A percentile compares a stretch with the other conserved stretches of the same genome.
Evolutionary conservation across 2,888 invertebrate species (phyloP).

Genomic region (Drosophila mimetica): DNA sequence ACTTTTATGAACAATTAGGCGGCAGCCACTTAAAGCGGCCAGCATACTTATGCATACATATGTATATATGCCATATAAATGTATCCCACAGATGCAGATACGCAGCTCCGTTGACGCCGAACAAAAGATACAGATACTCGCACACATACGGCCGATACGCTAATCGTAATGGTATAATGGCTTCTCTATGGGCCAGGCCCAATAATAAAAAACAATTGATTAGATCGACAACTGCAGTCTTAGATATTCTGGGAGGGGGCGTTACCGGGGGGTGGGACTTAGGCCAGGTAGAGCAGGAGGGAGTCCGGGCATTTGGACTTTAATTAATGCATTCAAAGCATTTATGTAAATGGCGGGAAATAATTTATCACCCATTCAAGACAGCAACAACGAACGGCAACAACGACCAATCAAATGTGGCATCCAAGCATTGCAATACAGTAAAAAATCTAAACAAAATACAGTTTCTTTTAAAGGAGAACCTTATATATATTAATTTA

Average conservation of each 20-base stretch:
- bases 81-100: conserved; percentile 32
- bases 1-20: conserved; percentile 77
- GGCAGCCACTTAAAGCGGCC: conserved; percentile 75
- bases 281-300: conserved; percentile 23
- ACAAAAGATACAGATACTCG: conserved; percentile 41
- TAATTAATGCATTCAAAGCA: conserved; percentile 81
- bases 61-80: conserved; percentile 42
- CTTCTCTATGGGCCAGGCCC: conserved; percentile 75
- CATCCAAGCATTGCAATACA: conserved; percentile 67
- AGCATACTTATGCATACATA: conserved; percentile 65
- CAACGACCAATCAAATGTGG: conserved; percentile 63
- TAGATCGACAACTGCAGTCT: conserved; percentile 68
- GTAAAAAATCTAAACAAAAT: conserved; percentile 11
- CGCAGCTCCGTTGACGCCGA: conserved; percentile 24
- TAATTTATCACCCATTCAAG: conserved; percentile 83
- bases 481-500: no score
- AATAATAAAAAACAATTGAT: conserved; percentile 79
- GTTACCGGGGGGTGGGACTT: conserved; percentile 40
- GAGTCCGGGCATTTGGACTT: conserved; percentile 75
- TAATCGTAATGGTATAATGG: conserved; percentile 66
- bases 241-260: conserved; percentile 33
- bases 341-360: conserved; percentile 83
- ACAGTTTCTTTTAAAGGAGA: background rate
- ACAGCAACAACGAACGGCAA: conserved; percentile 45
- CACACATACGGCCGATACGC: conserved; percentile 60